These are phyloP conservation scores for Argyresthia albistria DNA, from an alignment of 2,888 invertebrate genomes.

Conservation along the genomic window DNA sequence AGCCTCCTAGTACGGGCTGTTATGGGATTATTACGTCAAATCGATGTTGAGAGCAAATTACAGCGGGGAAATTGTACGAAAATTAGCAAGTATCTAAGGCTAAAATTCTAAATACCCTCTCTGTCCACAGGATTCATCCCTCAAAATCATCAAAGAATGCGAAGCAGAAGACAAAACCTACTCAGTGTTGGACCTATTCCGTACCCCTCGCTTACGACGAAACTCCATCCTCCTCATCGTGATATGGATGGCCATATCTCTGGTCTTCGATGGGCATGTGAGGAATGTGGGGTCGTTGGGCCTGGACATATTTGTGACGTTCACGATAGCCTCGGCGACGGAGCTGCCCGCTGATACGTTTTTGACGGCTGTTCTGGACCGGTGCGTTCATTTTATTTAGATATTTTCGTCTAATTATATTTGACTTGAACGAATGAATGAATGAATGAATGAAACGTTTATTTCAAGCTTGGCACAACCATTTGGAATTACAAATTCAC, in stretches of 20 bases:
- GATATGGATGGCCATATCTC: slow-evolving; percentile 92
- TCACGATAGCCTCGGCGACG: slow-evolving; percentile 87
- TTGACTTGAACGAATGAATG: too few relatives aligned
- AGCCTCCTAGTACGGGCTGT: too few relatives aligned
- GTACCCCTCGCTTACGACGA: slow-evolving; percentile 81
- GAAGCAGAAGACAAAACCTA: slow-evolving; percentile 79
- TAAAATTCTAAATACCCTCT: background rate
- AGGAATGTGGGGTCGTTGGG: slow-evolving; percentile 89
- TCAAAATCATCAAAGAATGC: slow-evolving; percentile 78
- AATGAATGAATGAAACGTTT: too few relatives aligned
- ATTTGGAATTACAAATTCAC: too few relatives aligned
- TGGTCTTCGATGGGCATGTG: slow-evolving; percentile 92
- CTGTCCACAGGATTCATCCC: slow-evolving; percentile 75
- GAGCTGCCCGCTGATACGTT: slow-evolving; percentile 89
- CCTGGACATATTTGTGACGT: slow-evolving; percentile 86
- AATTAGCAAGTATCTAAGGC: too few relatives aligned
- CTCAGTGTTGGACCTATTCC: slow-evolving; percentile 86
- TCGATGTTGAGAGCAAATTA: too few relatives aligned
- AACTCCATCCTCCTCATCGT: slow-evolving; percentile 84
- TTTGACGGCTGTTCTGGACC: slow-evolving; percentile 80
- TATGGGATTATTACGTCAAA: too few relatives aligned
- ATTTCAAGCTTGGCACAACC: too few relatives aligned
- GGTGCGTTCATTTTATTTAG: slow-evolving; percentile 17
- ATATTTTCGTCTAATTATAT: background rate
- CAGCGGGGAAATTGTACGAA: too few relatives aligned